Conservation (phyloP, 2,797 vertebrate genomes). For the Lithobates pipiens region DNA sequence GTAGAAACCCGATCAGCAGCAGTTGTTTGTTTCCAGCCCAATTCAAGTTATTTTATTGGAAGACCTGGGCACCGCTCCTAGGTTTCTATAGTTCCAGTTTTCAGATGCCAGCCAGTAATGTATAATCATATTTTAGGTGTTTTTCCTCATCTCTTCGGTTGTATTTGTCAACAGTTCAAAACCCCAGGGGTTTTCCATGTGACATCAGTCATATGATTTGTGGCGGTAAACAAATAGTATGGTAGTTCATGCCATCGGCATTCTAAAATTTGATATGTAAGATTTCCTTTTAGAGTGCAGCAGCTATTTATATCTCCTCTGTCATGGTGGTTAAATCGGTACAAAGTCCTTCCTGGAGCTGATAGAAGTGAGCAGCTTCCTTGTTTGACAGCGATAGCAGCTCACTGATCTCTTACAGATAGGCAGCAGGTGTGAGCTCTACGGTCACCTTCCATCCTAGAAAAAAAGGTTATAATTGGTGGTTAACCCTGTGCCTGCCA, state of each 20-base stretch:
- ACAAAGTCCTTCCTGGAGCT: constrained; percentile 33
- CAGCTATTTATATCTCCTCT: constrained; percentile 18
- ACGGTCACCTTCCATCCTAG: constrained; percentile 4
- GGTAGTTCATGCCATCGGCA: neutral
- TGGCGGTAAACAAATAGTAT: neutral
- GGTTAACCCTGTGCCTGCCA: neutral
- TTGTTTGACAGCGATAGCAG: neutral
- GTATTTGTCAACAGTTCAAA: too few species aligned
- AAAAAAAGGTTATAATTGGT: constrained; percentile 7
- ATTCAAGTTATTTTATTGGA: too few species aligned
- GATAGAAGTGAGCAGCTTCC: constrained; percentile 10
- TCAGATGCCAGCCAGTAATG: too few species aligned
- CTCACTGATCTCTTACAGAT: constrained; percentile 9
- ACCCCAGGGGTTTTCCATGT: too few species aligned
- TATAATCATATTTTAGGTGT: too few species aligned
- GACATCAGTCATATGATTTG: neutral
- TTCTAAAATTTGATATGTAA: constrained; percentile 5
- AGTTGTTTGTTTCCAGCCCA: too few species aligned
- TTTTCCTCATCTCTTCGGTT: too few species aligned
- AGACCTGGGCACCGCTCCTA: too few species aligned
- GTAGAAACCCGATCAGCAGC: too few species aligned
- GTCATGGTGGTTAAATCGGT: constrained; percentile 5
- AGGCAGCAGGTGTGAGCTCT: constrained; percentile 1
- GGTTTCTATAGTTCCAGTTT: too few species aligned
- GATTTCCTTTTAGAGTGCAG: neutral